Base-by-base conservation (phyloP, 2,797 vertebrate genomes). In the Antrozous pallidus region DNA sequence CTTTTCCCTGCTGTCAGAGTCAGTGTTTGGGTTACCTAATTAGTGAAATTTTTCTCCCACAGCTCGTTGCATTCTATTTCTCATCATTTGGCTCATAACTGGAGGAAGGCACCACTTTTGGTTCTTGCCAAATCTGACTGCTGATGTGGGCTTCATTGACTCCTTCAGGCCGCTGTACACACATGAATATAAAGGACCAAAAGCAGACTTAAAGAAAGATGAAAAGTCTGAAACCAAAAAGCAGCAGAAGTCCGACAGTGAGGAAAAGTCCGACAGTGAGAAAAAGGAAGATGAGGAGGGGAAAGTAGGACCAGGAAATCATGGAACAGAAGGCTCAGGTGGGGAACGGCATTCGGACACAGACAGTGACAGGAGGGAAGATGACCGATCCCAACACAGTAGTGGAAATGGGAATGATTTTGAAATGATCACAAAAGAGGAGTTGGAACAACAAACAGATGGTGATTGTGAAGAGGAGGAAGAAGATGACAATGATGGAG, bases 361-460 rank as follows among this genome's bases (percentile, higher is more conserved):
- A 54, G 99, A 99, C 98, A 99, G 99, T 97, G 99, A 99, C 98
- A 99, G 99, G 61, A 98, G 99, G 26, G 99, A 99, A 96, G 99
- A 99, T 4, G 99, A 99, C 87, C 98, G 99, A 13, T 99, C 99
- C 82, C 99, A 99, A 93, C 99, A 99, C 98, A 99, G 99, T 99
- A 99, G 99, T 94, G 99, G 99, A 93, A 99, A 98, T 83, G 98
- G 98, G 88, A 99, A 99, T 98, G 99, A 99, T 98, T 99, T 99
- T 98, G 99, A 99, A 98, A 99, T 99, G 99, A 99, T 99, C 98
- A 99, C 99, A 97, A 99, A 99, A 96, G 99, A 99, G 96, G 99
- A 99, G 98, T 98, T 99, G 97, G 99, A 99, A 97, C 99, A 99
- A 98, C 99, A 99, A 97, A 99, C 99, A 8, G 99, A 99, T 77